Evolutionary conservation across 2,113 vertebrate species (phyloP), one percentile per base, ranked within the genome.

Genomic region (Suricata suricatta): DNA sequence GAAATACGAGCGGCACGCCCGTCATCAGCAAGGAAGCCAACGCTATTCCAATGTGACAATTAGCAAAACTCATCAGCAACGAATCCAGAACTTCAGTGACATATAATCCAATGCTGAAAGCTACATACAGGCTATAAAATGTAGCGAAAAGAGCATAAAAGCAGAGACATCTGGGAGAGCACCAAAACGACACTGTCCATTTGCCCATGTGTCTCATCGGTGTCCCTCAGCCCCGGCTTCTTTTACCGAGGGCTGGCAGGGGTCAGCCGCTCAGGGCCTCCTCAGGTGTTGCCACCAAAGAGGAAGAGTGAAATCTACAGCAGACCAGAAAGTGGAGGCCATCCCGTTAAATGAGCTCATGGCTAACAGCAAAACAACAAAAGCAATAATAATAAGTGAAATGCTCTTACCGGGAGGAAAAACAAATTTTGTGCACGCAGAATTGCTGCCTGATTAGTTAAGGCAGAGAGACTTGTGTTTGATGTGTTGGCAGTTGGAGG

Each of bases 331-430:
- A 29, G 17, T 4, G 27, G 9, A 69, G 27, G 5, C 3, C 27
- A 33, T 2, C 1, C 0, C 44, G 4, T 0, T 1, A 3, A 1
- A 13, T 7, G 10, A 5, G 17, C 5, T 2, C 4, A 57, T 0
- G 7, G 23, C 19, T n/a, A 0, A 41, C 12, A 25, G 74, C 17
- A 29, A 57, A 52, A 25, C n/a, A 21, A 8, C 16, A n/a, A 9
- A 21, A 11, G 19, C 44, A 47, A n/a, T 90, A 13, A 95, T 52
- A 63, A 23, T 10, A 74, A 97, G 38, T 13, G 7, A 92, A 72
- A 91, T 52, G 7, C 90, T 99, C 99, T 99, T 99, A 99, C 99
- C 94, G 99, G 99, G 97, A 99, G 99, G 98, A 99, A 99, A 98
- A 99, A 99, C 95, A 99, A 99, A 98, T 99, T 99, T 92, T 99